A percentile compares a stretch with the other conserved stretches of the same genome.
phyloP scores from a whole-genome alignment of 92 coral and sea anemone genomes.

The Epizoanthus illoricatus region DNA sequence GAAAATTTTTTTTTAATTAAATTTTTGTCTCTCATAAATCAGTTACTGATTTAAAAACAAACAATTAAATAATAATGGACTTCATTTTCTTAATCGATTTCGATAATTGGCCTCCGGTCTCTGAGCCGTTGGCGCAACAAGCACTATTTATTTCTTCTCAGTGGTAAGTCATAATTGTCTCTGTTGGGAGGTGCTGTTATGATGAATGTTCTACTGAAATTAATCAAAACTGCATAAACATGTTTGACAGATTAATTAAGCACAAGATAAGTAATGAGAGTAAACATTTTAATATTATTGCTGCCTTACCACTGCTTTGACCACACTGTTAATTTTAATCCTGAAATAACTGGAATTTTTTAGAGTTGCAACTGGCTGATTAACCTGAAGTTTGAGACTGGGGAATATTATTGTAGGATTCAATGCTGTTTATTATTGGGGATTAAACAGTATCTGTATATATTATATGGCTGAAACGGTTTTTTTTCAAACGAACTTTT shows the following conservation, averaged over 20 bases:
- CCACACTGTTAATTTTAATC: constrained; percentile 13
- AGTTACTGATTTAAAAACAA: constrained; percentile 2
- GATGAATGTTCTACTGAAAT: constrained; percentile 15
- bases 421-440: no score
- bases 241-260: constrained; percentile 2
- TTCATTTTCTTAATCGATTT: background rate
- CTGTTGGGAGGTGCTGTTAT: background rate
- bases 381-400: background rate
- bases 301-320: background rate
- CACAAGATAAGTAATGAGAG: background rate
- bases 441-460: no score
- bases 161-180: background rate
- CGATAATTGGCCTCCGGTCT: constrained; percentile 10
- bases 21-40: constrained; percentile 1
- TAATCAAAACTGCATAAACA: background rate
- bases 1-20: constrained; percentile 5
- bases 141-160: background rate
- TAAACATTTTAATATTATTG: background rate
- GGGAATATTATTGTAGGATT: no score
- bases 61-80: constrained; percentile 7
- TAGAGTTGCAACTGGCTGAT: constrained; percentile 5
- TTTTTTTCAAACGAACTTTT: no score
- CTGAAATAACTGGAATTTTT: background rate
- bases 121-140: background rate
- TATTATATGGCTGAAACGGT: no score